A percentile compares a stretch with the other conserved stretches of the same genome.
phyloP scores from a whole-genome alignment of 2,113 vertebrate genomes.

The Chauna torquata region DNA sequence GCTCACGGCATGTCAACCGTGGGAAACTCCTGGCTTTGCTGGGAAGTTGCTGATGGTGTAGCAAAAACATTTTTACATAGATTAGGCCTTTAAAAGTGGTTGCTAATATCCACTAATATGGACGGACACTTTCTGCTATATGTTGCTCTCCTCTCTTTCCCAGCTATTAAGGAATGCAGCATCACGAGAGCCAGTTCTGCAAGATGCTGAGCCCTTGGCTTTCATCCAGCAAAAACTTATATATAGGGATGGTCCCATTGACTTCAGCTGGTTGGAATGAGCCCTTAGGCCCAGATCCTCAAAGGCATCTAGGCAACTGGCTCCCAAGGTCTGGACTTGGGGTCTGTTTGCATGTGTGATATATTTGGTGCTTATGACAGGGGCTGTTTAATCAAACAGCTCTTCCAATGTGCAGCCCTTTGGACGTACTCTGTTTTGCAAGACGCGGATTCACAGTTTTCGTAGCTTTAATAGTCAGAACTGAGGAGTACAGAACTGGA shows the following conservation, averaged over 20 bases:
- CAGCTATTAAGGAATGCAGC: slow-evolving; percentile 58
- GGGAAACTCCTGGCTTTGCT: slow-evolving; percentile 43
- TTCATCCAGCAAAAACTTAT: slow-evolving; percentile 64
- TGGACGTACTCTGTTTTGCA: not conserved
- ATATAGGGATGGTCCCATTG: slow-evolving; percentile 64
- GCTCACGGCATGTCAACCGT: slow-evolving; percentile 20
- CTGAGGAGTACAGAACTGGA: not conserved
- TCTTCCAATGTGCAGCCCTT: not conserved
- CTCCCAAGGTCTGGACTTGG: not conserved
- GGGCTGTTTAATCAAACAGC: not conserved
- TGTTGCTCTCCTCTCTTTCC: slow-evolving; percentile 25
- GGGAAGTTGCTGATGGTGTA: slow-evolving; percentile 21
- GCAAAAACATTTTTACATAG: not conserved
- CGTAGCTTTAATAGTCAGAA: not conserved
- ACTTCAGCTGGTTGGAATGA: slow-evolving; percentile 71
- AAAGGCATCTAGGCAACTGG: slow-evolving; percentile 66
- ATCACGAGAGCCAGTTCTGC: slow-evolving; percentile 64
- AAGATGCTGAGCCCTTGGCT: slow-evolving; percentile 64
- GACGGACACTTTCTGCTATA: slow-evolving; percentile 51
- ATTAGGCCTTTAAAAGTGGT: slow-evolving; percentile 56
- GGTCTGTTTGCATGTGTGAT: slow-evolving; percentile 29
- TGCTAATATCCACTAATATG: slow-evolving; percentile 33
- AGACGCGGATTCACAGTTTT: not conserved
- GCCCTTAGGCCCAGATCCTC: slow-evolving; percentile 60
- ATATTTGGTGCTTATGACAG: not conserved